phyloP scores from a whole-genome alignment of 2,797 vertebrate species.

The Hydrolagus colliei region DNA sequence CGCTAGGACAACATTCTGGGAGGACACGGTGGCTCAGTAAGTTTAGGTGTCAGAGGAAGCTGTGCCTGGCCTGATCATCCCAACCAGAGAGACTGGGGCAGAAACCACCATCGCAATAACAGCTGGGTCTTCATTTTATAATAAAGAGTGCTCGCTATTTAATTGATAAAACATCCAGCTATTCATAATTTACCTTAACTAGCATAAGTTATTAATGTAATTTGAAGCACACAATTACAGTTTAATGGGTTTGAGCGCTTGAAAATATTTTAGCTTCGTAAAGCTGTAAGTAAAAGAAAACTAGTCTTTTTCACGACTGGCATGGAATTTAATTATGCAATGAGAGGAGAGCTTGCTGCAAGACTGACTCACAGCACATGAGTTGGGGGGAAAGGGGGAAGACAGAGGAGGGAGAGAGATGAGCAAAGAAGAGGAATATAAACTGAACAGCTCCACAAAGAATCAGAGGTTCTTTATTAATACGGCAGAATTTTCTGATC shows the following conservation, averaged over 20 bases:
- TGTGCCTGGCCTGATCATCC: background rate
- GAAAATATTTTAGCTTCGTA: background rate
- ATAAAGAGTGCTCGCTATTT: background rate
- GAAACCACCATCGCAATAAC: background rate
- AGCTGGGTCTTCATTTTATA: background rate
- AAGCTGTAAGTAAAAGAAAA: background rate
- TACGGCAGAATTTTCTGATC: background rate
- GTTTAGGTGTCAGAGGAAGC: too few relatives aligned
- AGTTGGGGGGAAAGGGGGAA: background rate
- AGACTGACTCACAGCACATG: background rate
- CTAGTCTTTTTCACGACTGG: background rate
- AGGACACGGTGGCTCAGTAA: too few relatives aligned
- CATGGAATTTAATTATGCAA: background rate
- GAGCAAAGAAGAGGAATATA: too few relatives aligned
- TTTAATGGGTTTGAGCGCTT: background rate
- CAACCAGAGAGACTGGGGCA: background rate
- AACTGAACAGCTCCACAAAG: background rate
- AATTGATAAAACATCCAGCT: background rate
- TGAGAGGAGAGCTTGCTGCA: background rate
- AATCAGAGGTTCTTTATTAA: background rate
- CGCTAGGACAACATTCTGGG: too few relatives aligned
- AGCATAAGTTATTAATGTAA: background rate
- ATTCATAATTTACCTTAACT: background rate
- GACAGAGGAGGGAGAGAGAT: background rate
- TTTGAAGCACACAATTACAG: background rate